Evolutionary conservation across 2,113 vertebrate genomes (phyloP), one percentile per base, ranked within the genome.

Genomic region (Fulica atra): DNA sequence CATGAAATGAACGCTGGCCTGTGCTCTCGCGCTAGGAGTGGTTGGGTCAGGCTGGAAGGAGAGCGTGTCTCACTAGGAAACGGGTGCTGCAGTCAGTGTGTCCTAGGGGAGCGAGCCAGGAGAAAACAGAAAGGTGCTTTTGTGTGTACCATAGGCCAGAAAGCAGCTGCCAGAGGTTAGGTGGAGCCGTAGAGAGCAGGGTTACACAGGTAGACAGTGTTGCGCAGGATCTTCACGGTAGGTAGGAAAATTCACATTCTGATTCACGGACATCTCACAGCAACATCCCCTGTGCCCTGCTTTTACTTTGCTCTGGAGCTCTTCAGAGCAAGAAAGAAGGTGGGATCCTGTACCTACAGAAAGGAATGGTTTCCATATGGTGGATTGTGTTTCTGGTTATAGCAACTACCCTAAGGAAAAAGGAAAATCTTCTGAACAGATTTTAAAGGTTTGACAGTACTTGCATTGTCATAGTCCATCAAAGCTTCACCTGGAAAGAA

Each of bases 371-470:
- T 92, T 90, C 61, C 81, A 1, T 78, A 16, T 1, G 16, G 28
- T 79, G 26, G 13, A 68, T 91, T 84, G 25, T 81, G 25, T 93
- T 96, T 65, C 91, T 96, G 93, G 40, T 80, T 79, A 74, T 71
- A 88, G 87, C 87, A 70, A 57, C 42, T 69, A 46, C 56, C 51
- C 40, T 95, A 80, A 94, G 68, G 81, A 88, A 88, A 95, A 84
- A 93, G 70, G 72, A 60, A 81, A 86, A 86, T 96, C 90, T 96
- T 96, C 89, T 94, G 91, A 95, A 89, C 51, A 84, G 44, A 76
- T 94, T 92, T 93, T 96, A 81, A 94, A 93, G 90, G 92, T 87
- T 72, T 71, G 74, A 79, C 48, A 28, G 70, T 96, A 94, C 88
- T 92, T 82, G 81, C 54, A 12, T 95, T 96, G 50, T 60, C 64